Evolutionary conservation across 2,888 invertebrate species (phyloP), one percentile per base, ranked within the genome.

Genomic region (Gerris lacustris): DNA sequence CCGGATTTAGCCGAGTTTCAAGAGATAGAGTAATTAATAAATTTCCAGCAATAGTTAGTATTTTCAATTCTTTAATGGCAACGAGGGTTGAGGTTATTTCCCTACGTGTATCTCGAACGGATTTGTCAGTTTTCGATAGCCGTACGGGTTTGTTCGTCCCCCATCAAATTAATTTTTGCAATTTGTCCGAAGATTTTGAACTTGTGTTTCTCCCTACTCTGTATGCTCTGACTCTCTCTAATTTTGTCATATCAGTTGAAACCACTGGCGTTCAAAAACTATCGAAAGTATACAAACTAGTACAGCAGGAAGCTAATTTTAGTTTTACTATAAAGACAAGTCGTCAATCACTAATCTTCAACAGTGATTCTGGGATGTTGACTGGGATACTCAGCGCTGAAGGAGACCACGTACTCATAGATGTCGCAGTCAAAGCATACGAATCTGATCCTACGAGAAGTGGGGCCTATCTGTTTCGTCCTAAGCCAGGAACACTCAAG

Each of bases 401-500:
- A n/a, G 31, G 31, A 9, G 17, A 64, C 7, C 31, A 18, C 11
- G 17, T 64, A 18, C 64, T 18, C 5, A 4, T 64, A 5, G 17
- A 9, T n/a, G 64, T 64, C n/a, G 9, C 31, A 4, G 17, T 71
- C 9, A 71, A 69, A 62, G 31, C 66, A 9, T 72, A 72, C 47
- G 63, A 67, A 44, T 67, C 71, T 15, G 45, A 66, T 6, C 31
- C 45, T 45, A 66, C 66, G 43, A 45, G 45, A 45, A 73, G 71
- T 45, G 73, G 73, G 18, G 73, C 73, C 17, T 73, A 73, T 45
- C 45, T 73, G 15, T 73, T 73, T 66, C 69, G 71, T 67, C 71
- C 73, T 6, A 17, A 31, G 18, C 18, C 66, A 18, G 64, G 69
- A 6, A 6, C 43, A 45, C 63, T 69, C 6, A 31, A 62, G 6